phyloP scores from a whole-genome alignment of 2,888 invertebrate species.

The Drosophila rellima region DNA sequence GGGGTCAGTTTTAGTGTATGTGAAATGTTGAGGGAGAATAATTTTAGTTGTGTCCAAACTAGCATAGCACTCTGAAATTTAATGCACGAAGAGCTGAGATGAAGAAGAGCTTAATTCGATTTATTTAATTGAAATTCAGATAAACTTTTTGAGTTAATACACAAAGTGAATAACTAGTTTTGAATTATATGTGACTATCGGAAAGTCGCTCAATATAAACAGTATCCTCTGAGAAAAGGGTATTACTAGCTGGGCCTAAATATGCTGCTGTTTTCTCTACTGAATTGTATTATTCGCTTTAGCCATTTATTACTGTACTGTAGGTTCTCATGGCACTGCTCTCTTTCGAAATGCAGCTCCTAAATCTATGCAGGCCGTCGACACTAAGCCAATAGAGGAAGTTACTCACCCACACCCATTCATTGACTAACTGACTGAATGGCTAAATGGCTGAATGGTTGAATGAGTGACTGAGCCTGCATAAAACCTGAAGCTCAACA shows the following conservation, averaged over 20 bases:
- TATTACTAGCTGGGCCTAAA: slow-evolving; percentile 1
- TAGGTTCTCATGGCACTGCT: slow-evolving; percentile 54
- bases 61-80: not conserved
- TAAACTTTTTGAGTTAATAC: not conserved
- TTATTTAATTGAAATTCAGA: not conserved
- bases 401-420: slow-evolving; percentile 24
- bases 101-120: not conserved
- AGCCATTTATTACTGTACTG: slow-evolving; percentile 28
- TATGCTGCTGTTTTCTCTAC: not conserved
- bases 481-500: slow-evolving; percentile 47
- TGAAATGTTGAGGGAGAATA: not conserved
- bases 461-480: slow-evolving; percentile 42
- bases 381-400: slow-evolving; percentile 64
- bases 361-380: slow-evolving; percentile 75
- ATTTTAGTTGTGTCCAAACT: not conserved
- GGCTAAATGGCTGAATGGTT: slow-evolving; percentile 34
- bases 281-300: slow-evolving; percentile 3
- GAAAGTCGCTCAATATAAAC: not conserved
- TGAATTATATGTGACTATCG: not conserved
- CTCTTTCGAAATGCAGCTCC: slow-evolving; percentile 48
- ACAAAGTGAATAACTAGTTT: too few relatives aligned
- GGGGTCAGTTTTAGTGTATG: not conserved
- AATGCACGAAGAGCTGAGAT: not conserved
- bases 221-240: not conserved
- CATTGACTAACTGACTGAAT: slow-evolving; percentile 37